phyloP scores from a whole-genome alignment of 2,113 vertebrate species.

The Pedetes capensis region DNA sequence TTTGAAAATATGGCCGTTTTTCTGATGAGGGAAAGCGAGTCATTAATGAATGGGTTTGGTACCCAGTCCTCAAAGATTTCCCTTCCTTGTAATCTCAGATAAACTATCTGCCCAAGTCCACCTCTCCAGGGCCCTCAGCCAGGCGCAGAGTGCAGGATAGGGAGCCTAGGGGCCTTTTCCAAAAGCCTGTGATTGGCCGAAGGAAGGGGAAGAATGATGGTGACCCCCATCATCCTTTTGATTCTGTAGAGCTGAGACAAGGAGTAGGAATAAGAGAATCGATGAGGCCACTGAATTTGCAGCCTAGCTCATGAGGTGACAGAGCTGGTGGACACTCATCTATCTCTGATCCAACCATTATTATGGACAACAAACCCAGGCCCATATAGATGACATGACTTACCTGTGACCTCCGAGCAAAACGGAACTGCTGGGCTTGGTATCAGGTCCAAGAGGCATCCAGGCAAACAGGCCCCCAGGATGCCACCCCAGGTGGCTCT shows the following conservation, averaged over 20 bases:
- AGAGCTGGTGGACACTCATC: not conserved
- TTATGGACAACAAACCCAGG: not conserved
- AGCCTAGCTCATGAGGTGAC: rapidly evolving
- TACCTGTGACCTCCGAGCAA: not conserved
- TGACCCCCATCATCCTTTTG: no score
- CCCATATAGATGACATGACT: not conserved
- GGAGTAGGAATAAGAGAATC: no score
- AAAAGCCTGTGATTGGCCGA: no score
- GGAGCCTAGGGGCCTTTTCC: not conserved
- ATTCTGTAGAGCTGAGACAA: rapidly evolving
- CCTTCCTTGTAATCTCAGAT: not conserved
- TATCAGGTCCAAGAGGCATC: not conserved
- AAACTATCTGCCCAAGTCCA: not conserved
- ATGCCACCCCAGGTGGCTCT: not conserved
- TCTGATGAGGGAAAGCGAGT: not conserved
- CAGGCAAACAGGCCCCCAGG: not conserved
- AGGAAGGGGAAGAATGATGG: not conserved
- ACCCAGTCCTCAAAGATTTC: not conserved
- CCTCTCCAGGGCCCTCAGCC: not conserved
- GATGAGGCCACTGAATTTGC: rapidly evolving
- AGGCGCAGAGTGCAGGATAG: not conserved
- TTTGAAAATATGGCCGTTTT: not conserved
- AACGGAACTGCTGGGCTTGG: not conserved
- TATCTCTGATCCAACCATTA: not conserved
- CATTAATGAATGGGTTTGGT: no score